phyloP scores from a whole-genome alignment of 2,888 invertebrate genomes.

The Amphipyra berbera region DNA sequence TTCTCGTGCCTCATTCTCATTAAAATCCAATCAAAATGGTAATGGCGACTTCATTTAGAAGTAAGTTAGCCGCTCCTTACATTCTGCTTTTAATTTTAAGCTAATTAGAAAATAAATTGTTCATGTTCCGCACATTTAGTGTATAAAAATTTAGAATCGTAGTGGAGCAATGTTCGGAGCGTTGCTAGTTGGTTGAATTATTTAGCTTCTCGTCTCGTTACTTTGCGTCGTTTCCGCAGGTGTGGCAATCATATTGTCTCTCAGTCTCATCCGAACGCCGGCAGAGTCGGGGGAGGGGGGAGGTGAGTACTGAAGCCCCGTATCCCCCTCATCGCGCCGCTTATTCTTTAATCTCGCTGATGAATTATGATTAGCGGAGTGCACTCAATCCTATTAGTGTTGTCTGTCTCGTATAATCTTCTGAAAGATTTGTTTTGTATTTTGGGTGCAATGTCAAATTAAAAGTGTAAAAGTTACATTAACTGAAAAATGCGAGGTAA shows the following conservation, averaged over 20 bases:
- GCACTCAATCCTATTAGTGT: slow-evolving; percentile 87
- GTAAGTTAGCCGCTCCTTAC: slow-evolving; percentile 32
- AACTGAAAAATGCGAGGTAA: neutral
- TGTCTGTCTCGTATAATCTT: slow-evolving; percentile 74
- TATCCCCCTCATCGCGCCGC: slow-evolving; percentile 74
- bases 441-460: slow-evolving; percentile 20
- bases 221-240: slow-evolving; percentile 88
- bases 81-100: slow-evolving; percentile 40
- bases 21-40: slow-evolving; percentile 43
- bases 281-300: slow-evolving; percentile 30
- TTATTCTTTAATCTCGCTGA: slow-evolving; percentile 89
- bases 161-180: slow-evolving; percentile 72
- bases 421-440: slow-evolving; percentile 73
- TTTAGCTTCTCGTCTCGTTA: slow-evolving; percentile 88
- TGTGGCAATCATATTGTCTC: slow-evolving; percentile 89
- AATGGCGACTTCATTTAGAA: slow-evolving; percentile 34
- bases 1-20: slow-evolving; percentile 42
- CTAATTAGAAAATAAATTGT: slow-evolving; percentile 52
- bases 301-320: slow-evolving; percentile 40
- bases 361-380: slow-evolving; percentile 90
- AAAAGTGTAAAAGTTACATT: slow-evolving; percentile 5
- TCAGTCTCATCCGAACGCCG: slow-evolving; percentile 69
- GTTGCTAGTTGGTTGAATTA: slow-evolving; percentile 83
- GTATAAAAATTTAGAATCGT: slow-evolving; percentile 51
- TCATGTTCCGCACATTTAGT: slow-evolving; percentile 45